Conservation (phyloP, 2,888 invertebrate species). For the Ophioninae sp. region DNA sequence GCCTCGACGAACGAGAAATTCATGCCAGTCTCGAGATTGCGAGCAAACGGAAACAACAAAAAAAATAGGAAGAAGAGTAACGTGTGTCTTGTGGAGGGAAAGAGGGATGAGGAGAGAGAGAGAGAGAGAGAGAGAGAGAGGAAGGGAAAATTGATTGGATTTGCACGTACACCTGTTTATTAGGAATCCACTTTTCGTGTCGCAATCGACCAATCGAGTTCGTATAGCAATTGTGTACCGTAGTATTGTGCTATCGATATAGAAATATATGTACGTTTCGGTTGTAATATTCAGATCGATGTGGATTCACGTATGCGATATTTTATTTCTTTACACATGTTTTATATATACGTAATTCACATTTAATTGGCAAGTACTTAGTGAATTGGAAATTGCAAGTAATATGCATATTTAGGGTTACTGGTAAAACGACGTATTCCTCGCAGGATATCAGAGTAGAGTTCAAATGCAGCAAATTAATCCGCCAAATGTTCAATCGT, state of each 20-base stretch:
- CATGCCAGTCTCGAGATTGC: conserved; percentile 1
- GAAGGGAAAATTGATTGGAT: conserved; percentile 60
- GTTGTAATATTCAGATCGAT: too few relatives aligned
- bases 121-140: conserved; percentile 30
- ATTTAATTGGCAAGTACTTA: too few relatives aligned
- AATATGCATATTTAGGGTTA: too few relatives aligned
- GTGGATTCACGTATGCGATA: too few relatives aligned
- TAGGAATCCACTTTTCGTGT: conserved; percentile 60
- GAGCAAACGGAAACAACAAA: conserved; percentile 23
- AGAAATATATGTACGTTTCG: background rate
- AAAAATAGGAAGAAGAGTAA: background rate
- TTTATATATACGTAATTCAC: too few relatives aligned
- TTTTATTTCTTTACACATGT: too few relatives aligned
- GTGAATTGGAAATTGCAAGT: too few relatives aligned
- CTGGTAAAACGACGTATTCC: too few relatives aligned
- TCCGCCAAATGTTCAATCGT: too few relatives aligned
- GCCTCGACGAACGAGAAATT: conserved; percentile 9
- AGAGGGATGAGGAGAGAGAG: conserved; percentile 19
- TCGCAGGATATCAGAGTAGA: too few relatives aligned
- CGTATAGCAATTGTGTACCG: conserved; percentile 1
- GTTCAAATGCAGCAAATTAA: too few relatives aligned
- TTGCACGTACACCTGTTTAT: conserved; percentile 65
- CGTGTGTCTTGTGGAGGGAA: conserved; percentile 2
- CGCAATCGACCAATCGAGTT: conserved; percentile 55
- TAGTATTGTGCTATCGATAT: background rate